Conservation (phyloP, 2,888 invertebrate genomes). For the Thalpophila matura region DNA sequence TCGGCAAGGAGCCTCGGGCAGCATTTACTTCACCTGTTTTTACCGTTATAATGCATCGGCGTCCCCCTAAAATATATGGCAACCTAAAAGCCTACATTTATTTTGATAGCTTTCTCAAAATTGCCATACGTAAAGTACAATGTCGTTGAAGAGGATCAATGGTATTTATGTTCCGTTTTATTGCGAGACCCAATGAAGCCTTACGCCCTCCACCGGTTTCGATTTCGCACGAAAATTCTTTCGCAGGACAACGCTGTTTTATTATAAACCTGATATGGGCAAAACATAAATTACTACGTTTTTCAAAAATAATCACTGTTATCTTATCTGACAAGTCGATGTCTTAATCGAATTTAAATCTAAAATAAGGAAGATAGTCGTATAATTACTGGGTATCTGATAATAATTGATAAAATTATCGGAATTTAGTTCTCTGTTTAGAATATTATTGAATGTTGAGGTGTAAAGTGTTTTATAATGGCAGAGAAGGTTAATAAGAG, state of each 20-base stretch:
- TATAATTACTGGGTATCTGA: slow-evolving; percentile 54
- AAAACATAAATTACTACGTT: slow-evolving; percentile 34
- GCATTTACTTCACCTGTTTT: slow-evolving; percentile 71
- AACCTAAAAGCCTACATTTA: slow-evolving; percentile 84
- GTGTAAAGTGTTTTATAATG: slow-evolving; percentile 71
- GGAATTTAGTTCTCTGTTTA: slow-evolving; percentile 51
- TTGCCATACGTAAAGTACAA: slow-evolving; percentile 59
- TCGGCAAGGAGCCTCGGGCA: slow-evolving; percentile 60
- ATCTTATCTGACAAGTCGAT: slow-evolving; percentile 50
- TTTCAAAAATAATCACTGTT: slow-evolving; percentile 33
- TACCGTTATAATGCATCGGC: slow-evolving; percentile 79
- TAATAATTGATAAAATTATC: slow-evolving; percentile 52
- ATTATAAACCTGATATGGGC: slow-evolving; percentile 14
- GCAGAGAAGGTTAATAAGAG: slow-evolving; percentile 83
- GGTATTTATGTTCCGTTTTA: slow-evolving; percentile 62
- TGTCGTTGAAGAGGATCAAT: slow-evolving; percentile 65
- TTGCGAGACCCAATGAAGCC: slow-evolving; percentile 40
- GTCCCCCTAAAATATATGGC: slow-evolving; percentile 84
- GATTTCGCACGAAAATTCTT: slow-evolving; percentile 48
- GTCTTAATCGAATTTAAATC: slow-evolving; percentile 51
- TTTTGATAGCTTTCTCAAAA: slow-evolving; percentile 80
- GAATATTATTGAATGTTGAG: slow-evolving; percentile 54
- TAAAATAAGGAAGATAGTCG: slow-evolving; percentile 39
- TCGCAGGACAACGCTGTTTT: slow-evolving; percentile 31
- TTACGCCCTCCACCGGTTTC: slow-evolving; percentile 50